phyloP scores from a whole-genome alignment of 1,140 invertebrate genomes.

The Coptotermes formosanus region DNA sequence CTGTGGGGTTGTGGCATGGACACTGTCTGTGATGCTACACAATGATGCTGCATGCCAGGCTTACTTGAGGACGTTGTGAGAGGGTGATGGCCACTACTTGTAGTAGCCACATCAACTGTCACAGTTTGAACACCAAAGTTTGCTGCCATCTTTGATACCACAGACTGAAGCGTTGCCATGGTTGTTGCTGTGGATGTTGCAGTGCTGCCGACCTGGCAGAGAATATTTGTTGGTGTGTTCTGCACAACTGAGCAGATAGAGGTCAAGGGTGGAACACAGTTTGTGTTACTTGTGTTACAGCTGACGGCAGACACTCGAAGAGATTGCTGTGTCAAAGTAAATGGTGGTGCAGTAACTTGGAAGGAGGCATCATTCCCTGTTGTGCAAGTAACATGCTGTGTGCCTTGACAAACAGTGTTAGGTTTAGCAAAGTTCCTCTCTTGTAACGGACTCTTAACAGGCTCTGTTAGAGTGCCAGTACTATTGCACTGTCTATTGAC shows the following conservation, averaged over 20 bases:
- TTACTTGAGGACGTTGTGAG: background rate
- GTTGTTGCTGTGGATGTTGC: conserved; percentile 35
- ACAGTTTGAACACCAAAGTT: conserved; percentile 37
- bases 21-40: background rate
- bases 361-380: background rate
- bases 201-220: conserved; percentile 35
- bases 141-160: conserved; percentile 35
- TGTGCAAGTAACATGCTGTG: background rate
- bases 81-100: background rate
- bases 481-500: background rate
- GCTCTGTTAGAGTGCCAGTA: background rate
- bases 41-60: background rate
- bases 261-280: background rate
- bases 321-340: background rate
- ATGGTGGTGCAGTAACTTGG: background rate
- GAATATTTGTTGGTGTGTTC: conserved; percentile 36
- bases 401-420: background rate
- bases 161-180: conserved; percentile 30
- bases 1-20: background rate
- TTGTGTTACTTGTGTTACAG: conserved; percentile 11
- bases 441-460: background rate
- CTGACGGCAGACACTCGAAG: background rate
- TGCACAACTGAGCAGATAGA: background rate
- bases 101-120: background rate
- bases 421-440: background rate